Evolutionary conservation across 2,797 vertebrate genomes (phyloP), one percentile per base, ranked within the genome.

Genomic region (Hyperoplus lanceolatus): DNA sequence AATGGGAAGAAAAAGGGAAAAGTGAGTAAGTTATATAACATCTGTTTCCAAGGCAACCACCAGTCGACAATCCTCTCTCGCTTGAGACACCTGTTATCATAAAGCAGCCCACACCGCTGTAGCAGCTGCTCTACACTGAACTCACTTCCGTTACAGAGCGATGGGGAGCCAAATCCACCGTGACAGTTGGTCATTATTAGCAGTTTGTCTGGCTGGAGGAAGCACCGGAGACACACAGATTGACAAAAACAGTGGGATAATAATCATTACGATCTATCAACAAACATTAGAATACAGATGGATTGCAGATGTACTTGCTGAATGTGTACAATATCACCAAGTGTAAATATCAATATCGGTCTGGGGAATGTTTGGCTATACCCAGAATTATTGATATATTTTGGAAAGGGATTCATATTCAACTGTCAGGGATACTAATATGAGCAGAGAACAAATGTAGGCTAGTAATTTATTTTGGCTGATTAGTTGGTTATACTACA

Each of bases 11-110:
- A 67, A 61, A 48, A 59, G 48, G 39, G 21, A 53, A 71, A 53
- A 60, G 59, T 75, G 68, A 69, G 55, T 56, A 81, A 79, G 76
- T 81, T 84, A 77, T 87, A 85, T 85, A 84, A 90, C 91, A 90
- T 83, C 80, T 87, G 90, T 93, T 92, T 90, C 92, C 92, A 89
- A 75, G 92, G 92, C 87, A 92, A 94, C 92, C 70, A 94, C 92
- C 70, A 55, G 79, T 83, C 38, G 66, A 89, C 75, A 85, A 82
- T 79, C 79, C 82, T 29, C 29, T 29, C 48, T 82, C 18, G 65
- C 74, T 71, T 78, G 83, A 87, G 80, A 88, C 92, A 92, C 90
- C 93, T 93, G 90, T 92, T 92, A 88, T 89, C 84, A 84, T 78
- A 77, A 29, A 88, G 82, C 83, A 79, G 84, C 84, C 81, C 76